Percentiles rank a stretch among this genome's conserved stretches.
Conservation (phyloP, 2,797 vertebrate species). For the Onychomys arenicola region DNA sequence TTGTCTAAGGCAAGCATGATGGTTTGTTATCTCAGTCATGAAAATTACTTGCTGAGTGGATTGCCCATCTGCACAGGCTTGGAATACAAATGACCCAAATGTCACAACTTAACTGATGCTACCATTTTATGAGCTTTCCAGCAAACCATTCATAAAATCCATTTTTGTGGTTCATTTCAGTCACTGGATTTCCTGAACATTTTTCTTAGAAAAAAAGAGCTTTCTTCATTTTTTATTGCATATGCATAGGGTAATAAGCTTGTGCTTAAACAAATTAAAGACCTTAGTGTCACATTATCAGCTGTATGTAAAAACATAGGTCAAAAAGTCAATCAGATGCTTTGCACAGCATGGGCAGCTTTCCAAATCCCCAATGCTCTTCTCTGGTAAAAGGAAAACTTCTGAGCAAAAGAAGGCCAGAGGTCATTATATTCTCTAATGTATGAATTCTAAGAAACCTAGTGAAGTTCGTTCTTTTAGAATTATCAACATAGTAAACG, state of each 20-base stretch:
- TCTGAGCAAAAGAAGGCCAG: slow-evolving; percentile 36
- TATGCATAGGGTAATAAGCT: background rate
- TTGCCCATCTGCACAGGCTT: slow-evolving; percentile 80
- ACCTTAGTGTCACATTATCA: slow-evolving; percentile 40
- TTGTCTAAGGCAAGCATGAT: slow-evolving; percentile 76
- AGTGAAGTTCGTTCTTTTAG: slow-evolving; percentile 27
- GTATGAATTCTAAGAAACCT: slow-evolving; percentile 60
- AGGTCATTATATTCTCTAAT: background rate
- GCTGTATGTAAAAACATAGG: background rate
- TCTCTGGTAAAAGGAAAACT: slow-evolving; percentile 40
- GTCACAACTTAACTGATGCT: slow-evolving; percentile 76
- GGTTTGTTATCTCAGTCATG: slow-evolving; percentile 78
- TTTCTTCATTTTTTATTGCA: slow-evolving; percentile 65
- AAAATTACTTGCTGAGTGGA: slow-evolving; percentile 78
- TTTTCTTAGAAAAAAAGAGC: slow-evolving; percentile 66
- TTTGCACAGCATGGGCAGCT: background rate
- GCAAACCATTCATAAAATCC: slow-evolving; percentile 84
- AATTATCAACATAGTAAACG: background rate
- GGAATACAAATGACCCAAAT: slow-evolving; percentile 81
- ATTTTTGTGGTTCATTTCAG: slow-evolving; percentile 74
- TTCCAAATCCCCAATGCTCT: slow-evolving; percentile 22
- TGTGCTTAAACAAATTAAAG: slow-evolving; percentile 56
- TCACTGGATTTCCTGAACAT: slow-evolving; percentile 69
- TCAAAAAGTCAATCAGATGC: slow-evolving; percentile 58
- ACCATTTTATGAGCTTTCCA: slow-evolving; percentile 82